phyloP scores from a whole-genome alignment of 2,888 invertebrate genomes.

The Nesidiocoris tenuis region DNA sequence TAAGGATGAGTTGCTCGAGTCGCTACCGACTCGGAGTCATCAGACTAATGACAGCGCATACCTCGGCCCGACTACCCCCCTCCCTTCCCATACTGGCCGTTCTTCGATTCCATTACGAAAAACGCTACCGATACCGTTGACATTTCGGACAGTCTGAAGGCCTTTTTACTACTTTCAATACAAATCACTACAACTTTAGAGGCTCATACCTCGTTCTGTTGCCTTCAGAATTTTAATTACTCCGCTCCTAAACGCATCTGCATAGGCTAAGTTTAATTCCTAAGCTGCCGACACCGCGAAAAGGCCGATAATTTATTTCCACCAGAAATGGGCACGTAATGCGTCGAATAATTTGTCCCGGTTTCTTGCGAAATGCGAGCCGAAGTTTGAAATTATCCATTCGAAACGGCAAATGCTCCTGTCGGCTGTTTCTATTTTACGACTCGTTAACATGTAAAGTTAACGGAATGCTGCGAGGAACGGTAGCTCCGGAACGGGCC shows the following conservation, averaged over 20 bases:
- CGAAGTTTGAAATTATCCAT: not conserved
- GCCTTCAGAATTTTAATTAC: not conserved
- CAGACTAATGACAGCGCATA: constrained; percentile 38
- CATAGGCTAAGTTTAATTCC: not conserved
- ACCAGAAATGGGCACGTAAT: not conserved
- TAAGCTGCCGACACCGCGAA: not conserved
- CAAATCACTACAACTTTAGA: not conserved
- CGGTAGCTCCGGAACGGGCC: not conserved
- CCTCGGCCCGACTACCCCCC: constrained; percentile 1
- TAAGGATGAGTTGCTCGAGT: no score
- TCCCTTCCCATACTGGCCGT: not conserved
- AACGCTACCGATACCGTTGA: constrained; percentile 33
- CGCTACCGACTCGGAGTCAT: constrained; percentile 13
- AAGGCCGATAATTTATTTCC: not conserved
- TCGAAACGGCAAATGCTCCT: not conserved
- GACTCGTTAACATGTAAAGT: not conserved
- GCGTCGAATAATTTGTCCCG: not conserved
- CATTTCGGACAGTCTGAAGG: constrained; percentile 4
- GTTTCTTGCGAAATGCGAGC: not conserved
- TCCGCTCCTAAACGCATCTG: not conserved
- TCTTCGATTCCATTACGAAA: constrained; percentile 32
- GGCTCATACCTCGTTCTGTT: not conserved
- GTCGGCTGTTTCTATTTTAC: not conserved
- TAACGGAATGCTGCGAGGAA: no score
- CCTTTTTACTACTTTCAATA: not conserved